Conservation (phyloP, 2,113 vertebrate genomes). For the Sigmodon hispidus region DNA sequence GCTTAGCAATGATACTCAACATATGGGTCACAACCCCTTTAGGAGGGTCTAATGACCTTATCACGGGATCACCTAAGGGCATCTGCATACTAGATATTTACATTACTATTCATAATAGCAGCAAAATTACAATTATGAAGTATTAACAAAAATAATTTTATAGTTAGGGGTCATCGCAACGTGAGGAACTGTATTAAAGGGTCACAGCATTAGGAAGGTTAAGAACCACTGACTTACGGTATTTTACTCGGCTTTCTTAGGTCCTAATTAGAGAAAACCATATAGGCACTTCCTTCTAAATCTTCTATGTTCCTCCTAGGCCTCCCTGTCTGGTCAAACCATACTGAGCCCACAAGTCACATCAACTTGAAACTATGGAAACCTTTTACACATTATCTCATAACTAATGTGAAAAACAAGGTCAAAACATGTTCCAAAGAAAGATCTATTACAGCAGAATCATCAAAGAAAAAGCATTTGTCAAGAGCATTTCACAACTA, state of each 20-base stretch:
- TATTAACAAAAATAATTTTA: neutral
- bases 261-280: neutral
- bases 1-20: neutral
- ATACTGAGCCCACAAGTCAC: neutral
- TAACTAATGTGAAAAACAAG: constrained; percentile 5
- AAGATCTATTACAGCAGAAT: neutral
- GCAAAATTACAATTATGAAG: neutral
- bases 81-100: neutral
- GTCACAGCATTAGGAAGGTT: neutral
- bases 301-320: neutral
- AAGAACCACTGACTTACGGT: neutral
- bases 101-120: neutral
- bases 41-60: neutral
- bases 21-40: neutral
- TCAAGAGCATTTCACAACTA: neutral
- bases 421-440: neutral
- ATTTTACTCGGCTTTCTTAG: neutral
- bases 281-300: neutral
- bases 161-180: too few species aligned
- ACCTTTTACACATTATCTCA: neutral
- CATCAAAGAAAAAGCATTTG: constrained; percentile 48
- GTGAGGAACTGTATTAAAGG: neutral
- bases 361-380: neutral
- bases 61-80: neutral
- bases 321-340: neutral